These are phyloP conservation scores for Papilio polytes DNA, from an alignment of 1,140 invertebrate genomes.

Conservation along the genomic window DNA sequence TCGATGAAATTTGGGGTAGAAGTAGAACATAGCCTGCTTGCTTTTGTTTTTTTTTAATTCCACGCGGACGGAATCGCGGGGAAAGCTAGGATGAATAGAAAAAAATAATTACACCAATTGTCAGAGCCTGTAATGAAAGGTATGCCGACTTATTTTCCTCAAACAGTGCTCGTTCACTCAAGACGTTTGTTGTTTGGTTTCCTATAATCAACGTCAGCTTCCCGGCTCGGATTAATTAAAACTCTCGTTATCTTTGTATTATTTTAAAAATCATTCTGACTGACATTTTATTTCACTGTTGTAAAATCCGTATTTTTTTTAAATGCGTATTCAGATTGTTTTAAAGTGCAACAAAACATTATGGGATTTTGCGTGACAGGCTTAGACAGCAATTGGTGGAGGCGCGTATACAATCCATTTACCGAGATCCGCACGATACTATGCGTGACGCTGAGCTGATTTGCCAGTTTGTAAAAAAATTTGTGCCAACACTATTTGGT, in stretches of 20 bases:
- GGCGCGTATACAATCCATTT: neutral
- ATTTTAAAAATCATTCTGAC: neutral
- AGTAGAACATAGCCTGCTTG: too few species aligned
- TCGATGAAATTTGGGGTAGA: too few species aligned
- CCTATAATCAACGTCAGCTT: neutral
- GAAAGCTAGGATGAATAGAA: neutral
- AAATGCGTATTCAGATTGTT: neutral
- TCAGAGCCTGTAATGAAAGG: conserved; percentile 14
- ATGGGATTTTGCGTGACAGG: neutral
- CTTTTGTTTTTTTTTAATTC: too few species aligned
- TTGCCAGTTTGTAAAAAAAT: neutral
- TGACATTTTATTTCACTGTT: neutral
- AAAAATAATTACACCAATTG: neutral
- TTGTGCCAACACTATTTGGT: neutral
- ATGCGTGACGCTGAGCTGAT: neutral
- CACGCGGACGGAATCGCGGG: too few species aligned
- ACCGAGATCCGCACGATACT: too few species aligned
- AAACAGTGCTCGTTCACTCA: conserved; percentile 18
- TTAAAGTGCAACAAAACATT: neutral
- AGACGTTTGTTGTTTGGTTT: conserved; percentile 29
- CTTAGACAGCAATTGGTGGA: neutral
- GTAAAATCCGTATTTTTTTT: neutral
- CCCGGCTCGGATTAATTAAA: neutral
- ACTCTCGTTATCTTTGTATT: neutral
- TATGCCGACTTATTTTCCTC: neutral